phyloP scores from a whole-genome alignment of 2,888 invertebrate species.

The Himalopsyche tibetana region DNA sequence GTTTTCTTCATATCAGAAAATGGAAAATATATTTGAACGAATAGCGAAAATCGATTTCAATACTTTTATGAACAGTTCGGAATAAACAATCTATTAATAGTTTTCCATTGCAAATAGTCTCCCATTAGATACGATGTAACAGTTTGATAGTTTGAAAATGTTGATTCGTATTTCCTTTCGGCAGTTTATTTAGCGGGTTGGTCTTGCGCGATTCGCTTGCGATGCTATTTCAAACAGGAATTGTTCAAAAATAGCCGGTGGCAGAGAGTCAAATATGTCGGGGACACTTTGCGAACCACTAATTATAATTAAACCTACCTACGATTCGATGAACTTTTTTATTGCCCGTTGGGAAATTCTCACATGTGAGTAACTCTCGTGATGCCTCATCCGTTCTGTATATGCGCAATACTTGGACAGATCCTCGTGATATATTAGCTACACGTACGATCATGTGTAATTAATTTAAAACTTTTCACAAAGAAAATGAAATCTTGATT shows the following conservation, averaged over 20 bases:
- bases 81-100: neutral
- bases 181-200: conserved; percentile 32
- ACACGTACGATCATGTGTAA: neutral
- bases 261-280: conserved; percentile 63
- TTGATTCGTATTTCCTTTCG: neutral
- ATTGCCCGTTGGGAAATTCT: conserved; percentile 43
- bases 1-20: too few relatives aligned
- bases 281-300: conserved; percentile 58
- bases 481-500: too few relatives aligned
- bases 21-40: too few relatives aligned
- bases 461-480: too few relatives aligned
- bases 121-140: neutral
- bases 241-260: conserved; percentile 57
- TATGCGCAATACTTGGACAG: conserved; percentile 30
- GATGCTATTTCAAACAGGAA: conserved; percentile 47
- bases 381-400: conserved; percentile 35
- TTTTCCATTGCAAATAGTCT: neutral
- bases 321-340: conserved; percentile 55
- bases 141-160: neutral
- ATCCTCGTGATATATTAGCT: neutral
- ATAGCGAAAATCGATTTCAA: too few relatives aligned
- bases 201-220: conserved; percentile 12
- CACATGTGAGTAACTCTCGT: neutral
- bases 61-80: neutral
- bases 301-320: conserved; percentile 59